Conservation (phyloP, 2,888 invertebrate genomes). For the Orchestes rusci region DNA sequence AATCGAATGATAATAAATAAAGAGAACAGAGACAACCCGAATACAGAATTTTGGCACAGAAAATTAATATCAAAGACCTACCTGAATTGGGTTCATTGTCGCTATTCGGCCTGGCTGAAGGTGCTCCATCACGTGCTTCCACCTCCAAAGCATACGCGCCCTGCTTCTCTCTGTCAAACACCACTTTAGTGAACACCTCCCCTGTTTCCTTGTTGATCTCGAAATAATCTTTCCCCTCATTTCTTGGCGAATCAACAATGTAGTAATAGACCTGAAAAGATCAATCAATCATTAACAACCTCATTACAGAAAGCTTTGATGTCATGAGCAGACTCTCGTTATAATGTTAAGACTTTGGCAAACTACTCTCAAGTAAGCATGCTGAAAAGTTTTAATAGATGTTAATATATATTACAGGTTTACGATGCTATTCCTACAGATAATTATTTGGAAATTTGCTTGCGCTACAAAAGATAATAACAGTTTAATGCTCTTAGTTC, state of each 20-base stretch:
- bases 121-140: slow-evolving; percentile 91
- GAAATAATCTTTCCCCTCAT: slow-evolving; percentile 93
- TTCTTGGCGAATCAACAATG: slow-evolving; percentile 84
- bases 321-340: too few species aligned
- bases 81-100: slow-evolving; percentile 94
- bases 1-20: too few species aligned
- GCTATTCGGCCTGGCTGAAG: slow-evolving; percentile 92
- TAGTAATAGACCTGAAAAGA: slow-evolving; percentile 77
- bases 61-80: too few species aligned
- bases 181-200: slow-evolving; percentile 89
- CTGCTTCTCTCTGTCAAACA: slow-evolving; percentile 97
- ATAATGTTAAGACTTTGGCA: too few species aligned
- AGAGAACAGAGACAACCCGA: too few species aligned
- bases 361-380: too few species aligned
- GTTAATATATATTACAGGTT: too few species aligned
- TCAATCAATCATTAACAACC: background rate
- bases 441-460: background rate
- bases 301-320: background rate
- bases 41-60: too few species aligned
- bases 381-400: too few species aligned
- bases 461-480: slow-evolving; percentile 4
- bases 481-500: slow-evolving; percentile 3
- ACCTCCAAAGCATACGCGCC: slow-evolving; percentile 96
- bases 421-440: too few species aligned
- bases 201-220: slow-evolving; percentile 94